phyloP scores from a whole-genome alignment of 2,113 vertebrate genomes.

The Grammomys dolichurus region DNA sequence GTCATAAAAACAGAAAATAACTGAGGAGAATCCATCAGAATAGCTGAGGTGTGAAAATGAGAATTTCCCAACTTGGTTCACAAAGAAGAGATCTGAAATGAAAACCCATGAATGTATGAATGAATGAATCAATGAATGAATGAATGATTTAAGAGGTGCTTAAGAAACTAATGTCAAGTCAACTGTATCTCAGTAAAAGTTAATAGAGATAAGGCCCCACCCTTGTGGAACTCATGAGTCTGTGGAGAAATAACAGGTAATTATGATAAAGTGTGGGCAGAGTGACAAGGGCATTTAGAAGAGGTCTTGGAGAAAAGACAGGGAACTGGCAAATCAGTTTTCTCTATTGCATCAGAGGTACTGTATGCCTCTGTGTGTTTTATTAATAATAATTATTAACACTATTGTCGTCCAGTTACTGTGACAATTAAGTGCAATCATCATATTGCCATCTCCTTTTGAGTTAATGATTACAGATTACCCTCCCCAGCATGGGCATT shows the following conservation, averaged over 20 bases:
- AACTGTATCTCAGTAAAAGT: constrained; percentile 79
- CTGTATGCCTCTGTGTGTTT: not conserved
- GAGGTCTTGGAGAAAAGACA: not conserved
- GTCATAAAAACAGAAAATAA: constrained; percentile 84
- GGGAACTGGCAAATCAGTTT: not conserved
- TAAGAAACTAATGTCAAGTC: constrained; percentile 79
- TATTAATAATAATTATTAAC: not conserved
- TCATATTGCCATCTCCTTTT: not conserved
- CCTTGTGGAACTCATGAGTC: not conserved
- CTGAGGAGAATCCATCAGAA: constrained; percentile 81
- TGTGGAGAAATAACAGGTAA: not conserved
- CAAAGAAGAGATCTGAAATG: constrained; percentile 82
- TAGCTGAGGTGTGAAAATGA: constrained; percentile 83
- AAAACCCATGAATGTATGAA: constrained; percentile 82
- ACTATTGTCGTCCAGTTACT: not conserved
- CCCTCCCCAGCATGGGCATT: not conserved
- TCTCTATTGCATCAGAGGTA: not conserved
- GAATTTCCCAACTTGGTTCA: constrained; percentile 82
- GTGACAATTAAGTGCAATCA: constrained; percentile 32
- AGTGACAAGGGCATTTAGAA: not conserved
- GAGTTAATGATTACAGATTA: not conserved
- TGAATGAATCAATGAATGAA: constrained; percentile 82
- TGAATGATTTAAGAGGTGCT: constrained; percentile 81
- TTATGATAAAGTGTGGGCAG: not conserved
- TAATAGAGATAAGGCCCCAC: constrained; percentile 78